Conservation (phyloP, 2,113 vertebrate genomes). For the Solenodon paradoxus region DNA sequence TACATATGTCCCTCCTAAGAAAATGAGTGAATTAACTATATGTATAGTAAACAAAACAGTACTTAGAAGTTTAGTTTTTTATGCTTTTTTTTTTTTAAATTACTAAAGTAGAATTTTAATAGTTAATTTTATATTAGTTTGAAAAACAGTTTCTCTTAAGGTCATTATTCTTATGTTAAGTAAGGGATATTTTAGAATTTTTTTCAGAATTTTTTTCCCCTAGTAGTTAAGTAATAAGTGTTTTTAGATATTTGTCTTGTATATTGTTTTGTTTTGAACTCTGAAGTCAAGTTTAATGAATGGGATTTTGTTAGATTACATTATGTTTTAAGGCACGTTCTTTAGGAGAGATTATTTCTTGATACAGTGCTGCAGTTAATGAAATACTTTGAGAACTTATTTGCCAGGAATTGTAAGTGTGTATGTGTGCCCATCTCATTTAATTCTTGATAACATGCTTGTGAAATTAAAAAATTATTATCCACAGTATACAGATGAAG, state of each 20-base stretch:
- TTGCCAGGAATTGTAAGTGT: conserved; percentile 23
- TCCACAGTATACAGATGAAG: conserved; percentile 7
- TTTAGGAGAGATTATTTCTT: conserved; percentile 41
- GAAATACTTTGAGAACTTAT: conserved; percentile 36
- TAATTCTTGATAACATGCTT: conserved; percentile 14
- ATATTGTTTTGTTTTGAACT: conserved; percentile 38
- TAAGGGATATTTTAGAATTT: conserved; percentile 24
- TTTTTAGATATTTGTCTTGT: conserved; percentile 17
- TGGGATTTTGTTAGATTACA: conserved; percentile 33
- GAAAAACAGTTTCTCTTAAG: neutral
- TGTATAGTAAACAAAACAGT: neutral
- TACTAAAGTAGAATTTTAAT: neutral
- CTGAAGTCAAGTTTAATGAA: conserved; percentile 23
- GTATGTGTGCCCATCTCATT: neutral
- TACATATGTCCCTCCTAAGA: neutral
- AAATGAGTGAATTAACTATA: neutral
- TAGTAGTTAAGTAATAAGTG: conserved; percentile 20
- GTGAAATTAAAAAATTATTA: conserved; percentile 25
- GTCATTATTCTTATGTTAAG: conserved; percentile 42
- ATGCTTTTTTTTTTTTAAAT: neutral
- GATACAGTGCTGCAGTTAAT: neutral
- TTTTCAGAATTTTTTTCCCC: conserved; percentile 20
- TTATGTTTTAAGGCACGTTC: conserved; percentile 16
- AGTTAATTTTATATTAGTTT: conserved; percentile 34
- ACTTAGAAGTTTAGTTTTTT: neutral